Conservation (phyloP, 2,888 invertebrate genomes). For the Caenorhabditis parvicauda region DNA sequence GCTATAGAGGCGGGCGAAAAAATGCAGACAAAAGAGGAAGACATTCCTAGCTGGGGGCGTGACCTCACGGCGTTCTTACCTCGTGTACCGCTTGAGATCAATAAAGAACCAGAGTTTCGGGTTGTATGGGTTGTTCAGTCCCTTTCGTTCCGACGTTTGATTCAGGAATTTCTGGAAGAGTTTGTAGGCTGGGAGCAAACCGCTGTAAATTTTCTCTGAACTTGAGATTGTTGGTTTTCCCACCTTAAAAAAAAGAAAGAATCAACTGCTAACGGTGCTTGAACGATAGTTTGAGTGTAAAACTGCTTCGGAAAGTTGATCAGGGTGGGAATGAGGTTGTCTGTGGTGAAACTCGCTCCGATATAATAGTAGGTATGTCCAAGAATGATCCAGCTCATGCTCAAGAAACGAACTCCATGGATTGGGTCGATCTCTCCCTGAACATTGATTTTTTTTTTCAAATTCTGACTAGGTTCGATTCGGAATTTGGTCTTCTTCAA, state of each 20-base stretch:
- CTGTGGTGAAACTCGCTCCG: conserved; percentile 57
- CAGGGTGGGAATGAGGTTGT: conserved; percentile 59
- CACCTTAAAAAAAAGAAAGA: conserved; percentile 65
- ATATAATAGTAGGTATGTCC: conserved; percentile 67
- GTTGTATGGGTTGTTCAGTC: background rate
- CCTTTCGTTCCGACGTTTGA: conserved; percentile 2
- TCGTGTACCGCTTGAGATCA: background rate
- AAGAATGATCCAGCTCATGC: conserved; percentile 70
- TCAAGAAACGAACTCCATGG: conserved; percentile 65
- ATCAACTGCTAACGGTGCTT: conserved; percentile 65
- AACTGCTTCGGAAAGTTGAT: conserved; percentile 62
- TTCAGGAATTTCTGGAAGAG: conserved; percentile 61
- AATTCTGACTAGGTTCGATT: no score
- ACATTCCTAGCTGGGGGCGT: no score
- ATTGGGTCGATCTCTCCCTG: conserved; percentile 32
- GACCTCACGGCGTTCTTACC: background rate
- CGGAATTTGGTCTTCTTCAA: background rate
- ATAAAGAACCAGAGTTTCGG: background rate
- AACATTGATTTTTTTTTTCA: background rate
- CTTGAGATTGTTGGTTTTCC: no score
- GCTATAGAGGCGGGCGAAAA: conserved; percentile 28
- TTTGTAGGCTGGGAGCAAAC: conserved; percentile 62
- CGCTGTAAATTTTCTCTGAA: conserved; percentile 55
- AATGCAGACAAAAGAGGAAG: no score
- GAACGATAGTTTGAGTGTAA: conserved; percentile 64